Evolutionary conservation across 2,113 vertebrate species (phyloP).

Genomic region (Ameiurus melas): DNA sequence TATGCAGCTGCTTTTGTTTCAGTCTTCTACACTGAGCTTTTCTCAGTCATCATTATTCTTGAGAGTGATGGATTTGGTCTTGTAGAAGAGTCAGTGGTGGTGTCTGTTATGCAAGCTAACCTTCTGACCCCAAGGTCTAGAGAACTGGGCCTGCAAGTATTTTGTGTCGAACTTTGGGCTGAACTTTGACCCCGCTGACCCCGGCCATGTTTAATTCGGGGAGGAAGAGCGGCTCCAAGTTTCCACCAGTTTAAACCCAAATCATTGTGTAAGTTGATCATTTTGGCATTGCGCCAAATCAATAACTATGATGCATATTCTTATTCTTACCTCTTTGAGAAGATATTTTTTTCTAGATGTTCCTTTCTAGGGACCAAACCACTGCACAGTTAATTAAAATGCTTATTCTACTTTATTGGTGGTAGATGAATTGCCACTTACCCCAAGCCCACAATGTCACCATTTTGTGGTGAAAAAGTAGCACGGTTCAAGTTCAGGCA

Average conservation of each 20-base stretch:
- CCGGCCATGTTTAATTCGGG: neutral
- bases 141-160: neutral
- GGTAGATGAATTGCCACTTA: neutral
- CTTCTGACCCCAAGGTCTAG: neutral
- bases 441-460: neutral
- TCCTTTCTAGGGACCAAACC: neutral
- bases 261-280: neutral
- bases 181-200: neutral
- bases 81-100: neutral
- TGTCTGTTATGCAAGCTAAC: constrained; percentile 8
- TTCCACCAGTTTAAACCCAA: neutral
- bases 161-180: neutral
- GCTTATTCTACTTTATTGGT: neutral
- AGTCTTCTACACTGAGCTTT: neutral
- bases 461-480: neutral
- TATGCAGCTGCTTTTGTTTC: neutral
- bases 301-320: neutral
- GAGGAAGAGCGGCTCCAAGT: neutral
- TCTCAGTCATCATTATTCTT: neutral
- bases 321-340: neutral
- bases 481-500: neutral
- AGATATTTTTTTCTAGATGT: neutral
- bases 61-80: neutral
- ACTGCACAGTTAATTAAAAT: neutral
- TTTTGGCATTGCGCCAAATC: neutral